Evolutionary conservation across 2,888 invertebrate genomes (phyloP).

Genomic region (Hydrotaea diabolus): DNA sequence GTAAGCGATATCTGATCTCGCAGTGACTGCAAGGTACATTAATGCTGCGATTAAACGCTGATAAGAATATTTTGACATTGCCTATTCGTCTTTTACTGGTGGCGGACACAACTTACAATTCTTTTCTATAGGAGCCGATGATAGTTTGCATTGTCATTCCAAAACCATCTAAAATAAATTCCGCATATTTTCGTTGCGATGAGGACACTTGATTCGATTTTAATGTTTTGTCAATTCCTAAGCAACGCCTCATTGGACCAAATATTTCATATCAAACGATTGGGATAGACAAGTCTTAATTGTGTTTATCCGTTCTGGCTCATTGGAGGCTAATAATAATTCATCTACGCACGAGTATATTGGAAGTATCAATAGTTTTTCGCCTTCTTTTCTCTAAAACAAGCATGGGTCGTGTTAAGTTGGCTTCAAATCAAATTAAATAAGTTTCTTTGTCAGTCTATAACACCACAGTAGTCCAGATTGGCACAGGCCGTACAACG

Average conservation of each 20-base stretch:
- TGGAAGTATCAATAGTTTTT: slow-evolving; percentile 56
- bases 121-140: too few species aligned
- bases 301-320: slow-evolving; percentile 43
- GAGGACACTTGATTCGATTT: slow-evolving; percentile 42
- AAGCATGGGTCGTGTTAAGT: slow-evolving; percentile 61
- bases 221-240: slow-evolving; percentile 59
- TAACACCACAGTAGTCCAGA: slow-evolving; percentile 61
- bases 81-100: too few species aligned
- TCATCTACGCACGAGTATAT: slow-evolving; percentile 67
- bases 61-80: too few species aligned
- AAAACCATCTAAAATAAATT: slow-evolving; percentile 58
- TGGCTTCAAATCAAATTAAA: slow-evolving; percentile 57
- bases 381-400: slow-evolving; percentile 54
- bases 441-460: slow-evolving; percentile 48
- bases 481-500: slow-evolving; percentile 61
- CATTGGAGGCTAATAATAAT: slow-evolving; percentile 64
- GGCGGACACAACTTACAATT: too few species aligned
- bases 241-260: slow-evolving; percentile 60
- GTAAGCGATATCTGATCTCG: too few species aligned
- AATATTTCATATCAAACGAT: slow-evolving; percentile 67
- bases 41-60: too few species aligned
- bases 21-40: too few species aligned
- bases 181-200: slow-evolving; percentile 56
- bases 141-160: too few species aligned
- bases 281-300: slow-evolving; percentile 49